Base-by-base conservation (phyloP, 2,888 invertebrate genomes). In the Oxycera nigricornis region DNA sequence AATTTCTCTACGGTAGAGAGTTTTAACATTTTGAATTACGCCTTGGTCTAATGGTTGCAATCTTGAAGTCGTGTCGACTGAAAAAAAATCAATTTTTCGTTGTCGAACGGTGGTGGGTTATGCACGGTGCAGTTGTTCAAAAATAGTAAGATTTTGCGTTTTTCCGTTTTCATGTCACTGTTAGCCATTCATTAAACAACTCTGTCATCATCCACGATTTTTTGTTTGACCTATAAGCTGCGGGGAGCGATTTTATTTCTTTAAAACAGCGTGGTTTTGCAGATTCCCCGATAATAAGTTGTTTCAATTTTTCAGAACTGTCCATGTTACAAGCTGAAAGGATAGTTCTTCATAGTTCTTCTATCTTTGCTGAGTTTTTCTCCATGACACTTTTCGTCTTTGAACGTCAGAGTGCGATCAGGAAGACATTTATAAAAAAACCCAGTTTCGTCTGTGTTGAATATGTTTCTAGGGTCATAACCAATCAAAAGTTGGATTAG, bases 191-290 rank as follows among this genome's bases (percentile, higher is more conserved):
- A 79, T 78, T n/a, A n/a, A n/a, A n/a, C n/a, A n/a, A n/a, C n/a
- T n/a, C n/a, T n/a, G n/a, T n/a, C n/a, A n/a, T n/a, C n/a, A n/a
- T n/a, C n/a, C n/a, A n/a, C n/a, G n/a, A n/a, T n/a, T n/a, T n/a
- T n/a, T n/a, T n/a, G n/a, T n/a, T n/a, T n/a, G n/a, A n/a, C n/a
- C n/a, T n/a, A n/a, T n/a, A n/a, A n/a, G n/a, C n/a, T 4, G 78
- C 80, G 75, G 81, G 65, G 17, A 77, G 73, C 24, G 73, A 65
- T 78, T 79, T 80, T 3, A 81, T 78, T 77, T 81, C 80, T 76
- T 81, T 81, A 30, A 83, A 83, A 79, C 81, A 82, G 2, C 80
- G 77, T 22, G 80, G 80, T 14, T 80, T 80, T 79, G 78, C 77
- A 39, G 79, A 78, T 79, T 81, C 81, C 67, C 81, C 81, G 75